Percentiles rank a stretch among this genome's conserved stretches.
These are phyloP conservation scores for Drosophila willistoni DNA, from an alignment of 1,140 invertebrate genomes.

Conservation along the genomic window DNA sequence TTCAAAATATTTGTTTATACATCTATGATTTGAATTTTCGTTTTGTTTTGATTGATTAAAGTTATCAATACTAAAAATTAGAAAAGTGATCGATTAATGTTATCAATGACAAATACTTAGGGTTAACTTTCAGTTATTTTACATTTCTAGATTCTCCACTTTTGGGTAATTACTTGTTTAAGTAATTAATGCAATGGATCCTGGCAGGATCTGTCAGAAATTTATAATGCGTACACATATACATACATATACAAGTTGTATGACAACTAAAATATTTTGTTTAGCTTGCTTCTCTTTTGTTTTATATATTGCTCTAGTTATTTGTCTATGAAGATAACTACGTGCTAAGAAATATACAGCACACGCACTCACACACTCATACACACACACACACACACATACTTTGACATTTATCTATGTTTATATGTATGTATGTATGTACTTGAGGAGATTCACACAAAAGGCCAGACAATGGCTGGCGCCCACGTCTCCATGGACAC, in stretches of 20 bases:
- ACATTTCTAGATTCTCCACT: too few species aligned
- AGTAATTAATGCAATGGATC: too few species aligned
- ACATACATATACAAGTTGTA: constrained; percentile 18
- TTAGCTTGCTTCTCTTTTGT: constrained; percentile 49
- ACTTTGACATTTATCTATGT: not conserved
- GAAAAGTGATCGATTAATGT: too few species aligned
- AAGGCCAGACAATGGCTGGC: constrained; percentile 69
- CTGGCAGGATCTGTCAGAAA: too few species aligned
- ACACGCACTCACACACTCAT: constrained; percentile 10
- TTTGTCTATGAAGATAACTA: constrained; percentile 66
- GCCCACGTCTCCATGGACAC: constrained; percentile 74
- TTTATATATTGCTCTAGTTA: constrained; percentile 65
- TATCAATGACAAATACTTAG: too few species aligned
- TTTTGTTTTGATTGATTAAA: too few species aligned
- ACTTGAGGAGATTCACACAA: constrained; percentile 39
- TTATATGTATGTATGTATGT: constrained; percentile 4
- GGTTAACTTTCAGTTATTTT: too few species aligned
- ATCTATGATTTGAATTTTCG: too few species aligned
- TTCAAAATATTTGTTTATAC: too few species aligned
- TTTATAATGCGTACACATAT: not conserved
- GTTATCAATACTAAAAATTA: too few species aligned
- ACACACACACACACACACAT: not conserved
- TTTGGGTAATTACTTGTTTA: too few species aligned
- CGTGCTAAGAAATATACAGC: constrained; percentile 74
- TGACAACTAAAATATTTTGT: constrained; percentile 35